Evolutionary conservation across 2,797 vertebrate genomes (phyloP).

Genomic region (Calcarius lapponicus): DNA sequence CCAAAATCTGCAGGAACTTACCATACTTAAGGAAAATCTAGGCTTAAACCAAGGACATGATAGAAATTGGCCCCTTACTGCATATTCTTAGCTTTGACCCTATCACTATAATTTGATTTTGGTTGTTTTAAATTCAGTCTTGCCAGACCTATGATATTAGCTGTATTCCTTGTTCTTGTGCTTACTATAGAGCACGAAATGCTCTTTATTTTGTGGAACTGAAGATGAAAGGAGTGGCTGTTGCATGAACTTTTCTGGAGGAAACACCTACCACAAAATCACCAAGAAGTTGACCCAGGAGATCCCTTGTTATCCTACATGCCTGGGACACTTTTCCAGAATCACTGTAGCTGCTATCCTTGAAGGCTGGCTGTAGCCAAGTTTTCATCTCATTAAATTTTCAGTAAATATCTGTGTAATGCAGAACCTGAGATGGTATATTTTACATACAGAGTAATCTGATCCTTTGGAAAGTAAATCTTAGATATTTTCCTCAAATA

Average conservation of each 20-base stretch:
- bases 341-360: neutral
- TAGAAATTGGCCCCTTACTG: neutral
- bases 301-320: neutral
- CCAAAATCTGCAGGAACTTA: neutral
- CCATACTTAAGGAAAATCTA: neutral
- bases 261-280: neutral
- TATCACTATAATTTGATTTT: neutral
- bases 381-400: neutral
- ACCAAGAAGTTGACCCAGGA: neutral
- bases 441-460: neutral
- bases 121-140: neutral
- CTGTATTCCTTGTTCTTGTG: neutral
- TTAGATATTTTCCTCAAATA: neutral
- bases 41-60: neutral
- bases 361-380: neutral
- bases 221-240: neutral
- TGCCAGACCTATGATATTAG: neutral
- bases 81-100: neutral
- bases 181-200: neutral
- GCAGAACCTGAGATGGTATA: neutral
- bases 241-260: neutral
- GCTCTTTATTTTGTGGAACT: neutral
- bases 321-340: neutral
- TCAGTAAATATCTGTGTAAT: neutral
- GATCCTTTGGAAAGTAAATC: neutral